Evolutionary conservation across 1,140 invertebrate species (phyloP), one percentile per base, ranked within the genome.

Genomic region (Subanguina moxae): DNA sequence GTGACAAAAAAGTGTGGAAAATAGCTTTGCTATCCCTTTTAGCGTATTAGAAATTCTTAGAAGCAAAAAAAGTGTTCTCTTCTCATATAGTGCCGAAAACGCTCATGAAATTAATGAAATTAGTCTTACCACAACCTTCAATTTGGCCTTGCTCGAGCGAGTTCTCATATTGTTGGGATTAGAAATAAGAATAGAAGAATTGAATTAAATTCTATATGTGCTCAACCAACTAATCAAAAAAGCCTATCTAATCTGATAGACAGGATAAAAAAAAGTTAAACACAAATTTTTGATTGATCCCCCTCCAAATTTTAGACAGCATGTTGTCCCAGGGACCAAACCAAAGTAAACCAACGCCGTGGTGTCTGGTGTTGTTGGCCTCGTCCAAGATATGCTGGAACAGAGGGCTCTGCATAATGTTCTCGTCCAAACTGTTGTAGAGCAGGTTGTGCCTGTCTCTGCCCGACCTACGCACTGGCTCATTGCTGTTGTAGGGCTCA

Each of bases 341-440:
- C n/a, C n/a, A n/a, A n/a, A 52, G 48, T 52, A 15, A 52, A 52
- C n/a, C 48, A 21, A 52, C 48, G 43, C 48, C 23, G n/a, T 21
- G n/a, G 8, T 25, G n/a, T 52, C n/a, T 21, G 23, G n/a, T 7
- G 17, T 25, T 19, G 17, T 52, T 52, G 48, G n/a, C 23, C 23
- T 52, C 48, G 23, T 62, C 38, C 3, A 46, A 15, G 43, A 64
- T n/a, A 21, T 57, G 27, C 25, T 38, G 27, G 28, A 65, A 57
- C 48, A 65, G 3, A 21, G 23, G 13, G 1, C 64, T 62, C 25
- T 62, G 27, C 17, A 23, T 30, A 30, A 28, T 65, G 57, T 65
- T 62, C 27, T 65, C 64, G 28, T 65, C 58, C 19, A 65, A 25
- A 19, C 56, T 65, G n/a, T 57, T 30, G 61, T 65, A 64, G 17